Conservation (phyloP, 2,888 invertebrate species). For the Plebejus argus region DNA sequence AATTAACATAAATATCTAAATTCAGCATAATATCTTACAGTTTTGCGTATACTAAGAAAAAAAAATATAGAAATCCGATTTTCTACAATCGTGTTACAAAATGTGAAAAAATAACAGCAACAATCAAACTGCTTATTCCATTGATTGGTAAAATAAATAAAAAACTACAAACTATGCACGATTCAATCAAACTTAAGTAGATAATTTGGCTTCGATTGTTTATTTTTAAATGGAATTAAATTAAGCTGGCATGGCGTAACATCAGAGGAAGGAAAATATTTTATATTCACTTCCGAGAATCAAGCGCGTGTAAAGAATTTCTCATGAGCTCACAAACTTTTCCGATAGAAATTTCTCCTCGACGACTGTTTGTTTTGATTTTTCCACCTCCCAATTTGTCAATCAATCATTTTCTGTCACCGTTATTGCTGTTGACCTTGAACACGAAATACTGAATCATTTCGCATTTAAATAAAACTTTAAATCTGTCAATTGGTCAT, state of each 20-base stretch:
- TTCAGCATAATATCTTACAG: too few relatives aligned
- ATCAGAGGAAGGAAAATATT: background rate
- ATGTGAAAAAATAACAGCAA: too few relatives aligned
- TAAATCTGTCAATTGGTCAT: too few relatives aligned
- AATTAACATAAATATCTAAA: too few relatives aligned
- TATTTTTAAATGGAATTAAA: background rate
- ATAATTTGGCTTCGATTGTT: background rate
- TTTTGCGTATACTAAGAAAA: too few relatives aligned
- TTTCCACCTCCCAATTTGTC: background rate
- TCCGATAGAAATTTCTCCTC: background rate
- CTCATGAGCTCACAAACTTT: background rate
- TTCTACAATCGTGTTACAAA: too few relatives aligned
- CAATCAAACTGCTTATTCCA: too few relatives aligned
- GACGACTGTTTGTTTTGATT: background rate
- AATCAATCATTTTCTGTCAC: background rate
- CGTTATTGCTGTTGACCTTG: background rate
- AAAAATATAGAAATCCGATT: too few relatives aligned
- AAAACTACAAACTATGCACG: background rate
- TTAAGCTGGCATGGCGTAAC: background rate
- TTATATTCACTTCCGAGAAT: background rate
- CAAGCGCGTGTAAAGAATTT: slow-evolving; percentile 2
- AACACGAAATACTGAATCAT: too few relatives aligned
- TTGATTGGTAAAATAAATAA: too few relatives aligned
- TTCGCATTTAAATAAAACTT: too few relatives aligned
- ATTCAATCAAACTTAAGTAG: background rate